These are phyloP conservation scores for Diorhabda carinulata DNA, from an alignment of 1,140 invertebrate genomes.

Conservation along the genomic window DNA sequence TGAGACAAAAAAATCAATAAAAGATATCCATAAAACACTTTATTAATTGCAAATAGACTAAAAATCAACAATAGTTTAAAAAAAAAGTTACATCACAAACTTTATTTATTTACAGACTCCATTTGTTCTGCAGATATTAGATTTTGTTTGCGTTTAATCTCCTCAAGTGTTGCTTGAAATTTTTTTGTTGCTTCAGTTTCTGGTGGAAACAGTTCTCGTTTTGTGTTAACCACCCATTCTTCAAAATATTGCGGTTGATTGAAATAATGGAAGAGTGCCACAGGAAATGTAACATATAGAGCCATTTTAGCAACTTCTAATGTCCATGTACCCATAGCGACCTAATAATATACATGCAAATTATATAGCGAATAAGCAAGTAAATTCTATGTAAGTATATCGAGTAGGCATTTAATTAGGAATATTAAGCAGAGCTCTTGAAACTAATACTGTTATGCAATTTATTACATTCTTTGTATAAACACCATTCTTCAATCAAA, in stretches of 20 bases:
- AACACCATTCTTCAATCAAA: too few relatives aligned
- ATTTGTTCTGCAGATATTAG: background rate
- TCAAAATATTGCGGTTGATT: constrained; percentile 82
- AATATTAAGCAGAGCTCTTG: too few relatives aligned
- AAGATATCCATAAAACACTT: too few relatives aligned
- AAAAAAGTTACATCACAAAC: background rate
- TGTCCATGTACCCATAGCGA: constrained; percentile 70
- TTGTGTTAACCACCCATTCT: constrained; percentile 69
- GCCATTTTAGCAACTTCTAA: constrained; percentile 78
- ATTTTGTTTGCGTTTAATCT: background rate
- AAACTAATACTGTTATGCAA: too few relatives aligned
- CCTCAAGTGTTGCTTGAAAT: constrained; percentile 32
- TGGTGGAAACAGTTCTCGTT: constrained; percentile 66
- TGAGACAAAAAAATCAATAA: too few relatives aligned
- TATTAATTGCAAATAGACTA: too few relatives aligned
- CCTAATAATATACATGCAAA: too few relatives aligned
- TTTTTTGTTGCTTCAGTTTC: constrained; percentile 56
- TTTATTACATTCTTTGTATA: too few relatives aligned
- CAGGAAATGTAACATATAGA: constrained; percentile 81
- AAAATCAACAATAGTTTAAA: too few relatives aligned
- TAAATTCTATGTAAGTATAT: too few relatives aligned
- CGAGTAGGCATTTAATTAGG: too few relatives aligned
- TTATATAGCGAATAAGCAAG: too few relatives aligned
- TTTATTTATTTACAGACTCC: background rate
- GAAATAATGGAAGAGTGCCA: constrained; percentile 76